Base-by-base conservation (phyloP, 2,797 vertebrate genomes). In the Allobates femoralis region DNA sequence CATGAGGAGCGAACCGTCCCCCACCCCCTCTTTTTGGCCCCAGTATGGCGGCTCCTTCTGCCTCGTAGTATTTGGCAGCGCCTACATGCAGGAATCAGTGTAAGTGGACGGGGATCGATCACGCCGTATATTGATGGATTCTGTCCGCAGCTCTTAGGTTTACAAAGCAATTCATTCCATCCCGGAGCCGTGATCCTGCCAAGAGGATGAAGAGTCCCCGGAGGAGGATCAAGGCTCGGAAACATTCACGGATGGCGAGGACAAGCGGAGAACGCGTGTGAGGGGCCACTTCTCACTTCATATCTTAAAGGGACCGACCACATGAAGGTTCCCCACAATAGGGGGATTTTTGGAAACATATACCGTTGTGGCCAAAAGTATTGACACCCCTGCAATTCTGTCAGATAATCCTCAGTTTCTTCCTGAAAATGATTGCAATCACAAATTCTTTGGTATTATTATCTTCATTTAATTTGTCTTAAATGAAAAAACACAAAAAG, bases 171-270 rank as follows among this genome's bases (percentile, higher is more conserved):
- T 78, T 75, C 46, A 76, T 69, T 66, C 41, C 78, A 26, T 58
- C 21, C 28, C 60, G 56, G 67, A 87, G 78, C 23, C 51, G 32
- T 23, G 2, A 7, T 26, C 85, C 66, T 19, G 73, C 58, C 79
- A 87, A 83, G 79, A 78, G 60, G 19, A 83, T 83, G 62, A 83
- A 78, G 79, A 32, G 60, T 87, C 85, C 85, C 85, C 64, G n/a
- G 85, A 87, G 85, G 26, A 84, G 77, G 56, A 79, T 62, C 10
- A 79, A 46, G 15, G 56, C 56, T 78, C 76, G 32, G 32, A 64
- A 62, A 55, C 60, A 79, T 79, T 79, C 56, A 78, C 76, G 34
- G 30, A 66, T 19, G 64, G 64, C 62, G 62, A 30, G 64, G 14
- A 66, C 16, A 16, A 60, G 1, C n/a, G 58, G 58, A 26, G 26